These are phyloP conservation scores for Ploceus nigricollis DNA, from an alignment of 2,113 vertebrate genomes.

Conservation along the genomic window DNA sequence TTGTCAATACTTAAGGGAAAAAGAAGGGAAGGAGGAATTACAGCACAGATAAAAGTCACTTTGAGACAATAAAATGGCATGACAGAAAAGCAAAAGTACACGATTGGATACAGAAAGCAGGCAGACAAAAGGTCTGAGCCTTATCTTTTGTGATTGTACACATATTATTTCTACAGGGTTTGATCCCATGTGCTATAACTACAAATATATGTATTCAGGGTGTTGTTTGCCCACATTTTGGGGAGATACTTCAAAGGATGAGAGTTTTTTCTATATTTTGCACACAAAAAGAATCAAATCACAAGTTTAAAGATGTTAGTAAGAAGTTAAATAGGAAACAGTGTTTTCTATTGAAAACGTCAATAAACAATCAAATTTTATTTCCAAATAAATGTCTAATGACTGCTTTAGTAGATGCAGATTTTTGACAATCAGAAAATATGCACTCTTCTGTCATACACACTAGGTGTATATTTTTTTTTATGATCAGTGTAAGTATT, in stretches of 20 bases:
- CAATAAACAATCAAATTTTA: background rate
- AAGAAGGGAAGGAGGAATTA: background rate
- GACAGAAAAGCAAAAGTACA: background rate
- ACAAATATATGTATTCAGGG: background rate
- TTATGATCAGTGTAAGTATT: accelerated
- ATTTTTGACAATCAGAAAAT: background rate
- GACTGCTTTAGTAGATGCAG: background rate
- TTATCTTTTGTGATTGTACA: background rate
- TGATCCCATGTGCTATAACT: background rate
- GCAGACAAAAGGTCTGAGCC: background rate
- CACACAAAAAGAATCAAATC: background rate
- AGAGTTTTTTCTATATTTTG: background rate
- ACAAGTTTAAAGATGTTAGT: background rate
- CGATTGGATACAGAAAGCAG: background rate
- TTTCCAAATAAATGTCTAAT: background rate
- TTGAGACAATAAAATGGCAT: background rate
- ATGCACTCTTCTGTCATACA: background rate
- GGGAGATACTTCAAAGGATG: background rate
- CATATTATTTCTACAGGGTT: background rate
- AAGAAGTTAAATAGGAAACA: background rate
- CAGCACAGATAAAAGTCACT: background rate
- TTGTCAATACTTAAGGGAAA: background rate
- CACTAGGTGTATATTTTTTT: accelerated
- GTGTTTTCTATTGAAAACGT: background rate
- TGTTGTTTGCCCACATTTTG: background rate